Evolutionary conservation across 53 echinoderm and acorn worm species (phyloP), one percentile per base, ranked within the genome.

Genomic region (Echinometra lucunter): DNA sequence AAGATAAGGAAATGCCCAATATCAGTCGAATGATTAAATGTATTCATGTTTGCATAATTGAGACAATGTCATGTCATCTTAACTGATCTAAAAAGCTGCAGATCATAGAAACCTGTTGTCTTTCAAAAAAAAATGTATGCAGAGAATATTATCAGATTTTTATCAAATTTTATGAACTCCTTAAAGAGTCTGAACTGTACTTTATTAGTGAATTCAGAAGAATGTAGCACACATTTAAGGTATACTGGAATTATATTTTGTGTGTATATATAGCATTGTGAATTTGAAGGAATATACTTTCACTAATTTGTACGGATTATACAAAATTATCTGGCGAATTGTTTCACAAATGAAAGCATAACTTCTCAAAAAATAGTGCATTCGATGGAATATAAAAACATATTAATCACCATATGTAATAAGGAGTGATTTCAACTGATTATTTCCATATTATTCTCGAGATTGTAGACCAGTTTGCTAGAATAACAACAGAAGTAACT

Each of bases 111-210:
- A 85, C 4, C 1, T 78, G 74, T 49, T 53, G 85, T 85, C 85
- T 85, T 85, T 85, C 85, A 85, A 45, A 85, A 40, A 85, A 85
- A 53, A 82, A 82, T 85, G 15, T 85, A 85, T 85, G 6, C 25
- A n/a, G 49, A 85, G 45, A 85, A 8, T 49, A 34, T n/a, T 49
- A 49, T 49, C 53, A 85, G 30, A 85, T 49, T 49, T 85, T 85
- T 85, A 78, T 49, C 53, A 49, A 49, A 85, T 85, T 85, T 1
- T 85, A 85, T 85, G 28, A 85, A 49, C 6, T 44, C 27, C 28
- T 15, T 28, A 15, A 12, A 85, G 49, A 47, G 17, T 28, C 49
- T n/a, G 21, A 28, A 85, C n/a, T 53, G 8, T 45, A 1, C 16
- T 85, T 45, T 28, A 85, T 49, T 27, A 85, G 49, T 85, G 85